phyloP scores from a whole-genome alignment of 2,113 vertebrate genomes.

The Gambusia affinis region DNA sequence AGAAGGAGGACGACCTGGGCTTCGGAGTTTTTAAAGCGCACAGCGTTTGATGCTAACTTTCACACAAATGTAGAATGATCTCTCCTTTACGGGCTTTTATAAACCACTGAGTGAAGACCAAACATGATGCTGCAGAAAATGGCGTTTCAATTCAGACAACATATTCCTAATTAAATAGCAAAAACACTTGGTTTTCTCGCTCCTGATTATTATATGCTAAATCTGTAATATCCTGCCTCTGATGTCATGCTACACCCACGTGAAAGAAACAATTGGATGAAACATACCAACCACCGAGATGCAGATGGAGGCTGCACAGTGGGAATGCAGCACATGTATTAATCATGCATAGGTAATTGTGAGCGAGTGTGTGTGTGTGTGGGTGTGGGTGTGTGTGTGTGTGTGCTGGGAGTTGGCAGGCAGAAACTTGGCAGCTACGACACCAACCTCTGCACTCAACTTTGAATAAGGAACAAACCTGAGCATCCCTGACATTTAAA shows the following conservation, averaged over 20 bases:
- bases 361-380: conserved; percentile 58
- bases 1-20: neutral
- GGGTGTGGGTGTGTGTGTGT: conserved; percentile 47
- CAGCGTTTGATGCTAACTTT: neutral
- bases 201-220: conserved; percentile 25
- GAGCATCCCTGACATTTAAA: conserved; percentile 36
- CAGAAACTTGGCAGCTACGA: conserved; percentile 38
- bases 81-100: neutral
- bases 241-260: conserved; percentile 59
- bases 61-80: neutral
- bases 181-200: conserved; percentile 30
- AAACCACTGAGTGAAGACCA: conserved; percentile 1
- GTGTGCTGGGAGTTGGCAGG: conserved; percentile 55
- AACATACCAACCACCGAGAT: conserved; percentile 52
- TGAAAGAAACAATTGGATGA: conserved; percentile 60
- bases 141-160: conserved; percentile 5
- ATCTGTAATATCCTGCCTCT: conserved; percentile 49
- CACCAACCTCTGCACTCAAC: conserved; percentile 34
- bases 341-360: conserved; percentile 60
- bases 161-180: conserved; percentile 35
- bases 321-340: conserved; percentile 31
- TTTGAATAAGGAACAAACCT: conserved; percentile 25
- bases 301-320: conserved; percentile 47
- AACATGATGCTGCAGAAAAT: neutral
- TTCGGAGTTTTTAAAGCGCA: conserved; percentile 5